A percentile compares a stretch with the other conserved stretches of the same genome.
Conservation (phyloP, 1,140 invertebrate genomes). For the Drosophila sechellia region DNA sequence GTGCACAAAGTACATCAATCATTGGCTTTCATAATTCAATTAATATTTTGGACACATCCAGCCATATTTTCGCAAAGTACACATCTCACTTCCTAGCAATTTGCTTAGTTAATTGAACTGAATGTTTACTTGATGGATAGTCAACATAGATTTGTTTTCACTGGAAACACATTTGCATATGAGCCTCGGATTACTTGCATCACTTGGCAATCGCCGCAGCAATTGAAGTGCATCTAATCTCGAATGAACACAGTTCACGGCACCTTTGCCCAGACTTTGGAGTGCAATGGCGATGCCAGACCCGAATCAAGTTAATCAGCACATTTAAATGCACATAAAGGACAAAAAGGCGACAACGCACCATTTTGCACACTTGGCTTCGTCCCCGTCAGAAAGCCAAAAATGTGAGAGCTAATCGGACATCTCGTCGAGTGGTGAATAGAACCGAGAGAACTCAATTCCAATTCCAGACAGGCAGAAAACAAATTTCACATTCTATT, state of each 20-base stretch:
- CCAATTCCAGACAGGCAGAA: slow-evolving; percentile 17
- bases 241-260: slow-evolving; percentile 29
- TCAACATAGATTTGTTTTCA: too few relatives aligned
- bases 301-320: slow-evolving; percentile 69
- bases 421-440: slow-evolving; percentile 17
- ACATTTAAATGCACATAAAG: slow-evolving; percentile 57
- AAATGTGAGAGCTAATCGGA: slow-evolving; percentile 22
- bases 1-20: slow-evolving; percentile 23
- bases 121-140: neutral
- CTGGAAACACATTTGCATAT: slow-evolving; percentile 23
- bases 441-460: neutral
- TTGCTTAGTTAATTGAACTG: slow-evolving; percentile 2
- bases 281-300: slow-evolving; percentile 21
- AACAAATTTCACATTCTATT: slow-evolving; percentile 26
- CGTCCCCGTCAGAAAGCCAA: slow-evolving; percentile 15
- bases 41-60: slow-evolving; percentile 1
- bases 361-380: slow-evolving; percentile 21
- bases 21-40: neutral
- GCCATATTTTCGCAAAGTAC: neutral
- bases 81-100: neutral
- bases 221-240: slow-evolving; percentile 47
- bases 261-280: slow-evolving; percentile 3
- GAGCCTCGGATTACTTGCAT: slow-evolving; percentile 31
- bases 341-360: slow-evolving; percentile 20
- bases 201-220: slow-evolving; percentile 39